Evolutionary conservation across 2,797 vertebrate species (phyloP), one percentile per base, ranked within the genome.

Genomic region (Lutjanus campechanus): DNA sequence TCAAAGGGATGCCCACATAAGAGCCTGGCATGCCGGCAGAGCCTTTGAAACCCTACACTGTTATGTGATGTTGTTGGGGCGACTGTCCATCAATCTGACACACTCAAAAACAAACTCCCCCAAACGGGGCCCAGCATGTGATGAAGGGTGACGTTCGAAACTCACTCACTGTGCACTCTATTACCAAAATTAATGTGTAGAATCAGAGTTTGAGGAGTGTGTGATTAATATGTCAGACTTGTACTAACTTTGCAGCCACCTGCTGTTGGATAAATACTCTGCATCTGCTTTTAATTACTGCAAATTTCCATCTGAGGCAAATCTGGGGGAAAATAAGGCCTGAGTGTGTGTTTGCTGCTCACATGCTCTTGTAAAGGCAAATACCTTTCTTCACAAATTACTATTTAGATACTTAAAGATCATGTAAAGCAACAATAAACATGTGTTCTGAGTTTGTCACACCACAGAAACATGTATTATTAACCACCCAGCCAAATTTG

Each of bases 11-110:
- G 68, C 88, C 86, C 87, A 86, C 83, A 80, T 76, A 80, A 85
- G 81, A 89, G 82, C 50, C 78, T 63, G 71, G 84, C 85, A 63
- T 88, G 86, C 84, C 79, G 58, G 77, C 83, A 62, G 75, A 72
- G 70, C 74, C 93, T 95, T 95, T 95, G 93, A 95, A 95, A 95
- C 86, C 62, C 72, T 90, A 95, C 79, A 79, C 94, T 92, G 92
- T 88, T 93, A 86, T 93, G 91, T 89, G 91, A 90, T 92, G 93
- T 93, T 92, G 93, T 91, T 88, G 83, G 84, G 90, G 88, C 55
- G 79, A 94, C 92, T 83, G 90, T 92, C 91, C 60, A 47, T 93
- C 90, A 91, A 68, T 70, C 69, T 79, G 81, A 90, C 87, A 41
- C 68, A 60, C 84, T 85, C 89, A 85, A 92, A 92, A 94, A 93